phyloP scores from a whole-genome alignment of 2,113 vertebrate genomes.

The Takifugu bimaculatus region DNA sequence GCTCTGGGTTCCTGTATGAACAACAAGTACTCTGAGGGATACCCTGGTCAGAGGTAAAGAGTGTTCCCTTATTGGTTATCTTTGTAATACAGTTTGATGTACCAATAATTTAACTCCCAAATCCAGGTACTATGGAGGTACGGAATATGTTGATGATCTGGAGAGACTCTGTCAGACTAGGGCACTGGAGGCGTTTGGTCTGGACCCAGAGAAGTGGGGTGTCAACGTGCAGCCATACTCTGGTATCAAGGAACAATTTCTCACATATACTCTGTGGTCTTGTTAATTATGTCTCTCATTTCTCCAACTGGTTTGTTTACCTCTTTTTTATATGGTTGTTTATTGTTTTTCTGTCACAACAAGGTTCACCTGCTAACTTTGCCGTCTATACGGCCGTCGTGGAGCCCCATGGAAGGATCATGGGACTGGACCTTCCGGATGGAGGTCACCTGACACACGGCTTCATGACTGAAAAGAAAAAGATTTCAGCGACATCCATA shows the following conservation, averaged over 20 bases:
- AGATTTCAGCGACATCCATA: slow-evolving; percentile 93
- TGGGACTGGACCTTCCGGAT: slow-evolving; percentile 95
- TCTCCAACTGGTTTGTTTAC: not conserved
- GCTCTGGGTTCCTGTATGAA: slow-evolving; percentile 97
- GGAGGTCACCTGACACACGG: slow-evolving; percentile 96
- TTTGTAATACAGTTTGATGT: not conserved
- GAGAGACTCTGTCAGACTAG: slow-evolving; percentile 93
- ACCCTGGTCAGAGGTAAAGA: slow-evolving; percentile 90
- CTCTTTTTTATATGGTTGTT: not conserved
- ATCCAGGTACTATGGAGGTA: slow-evolving; percentile 90
- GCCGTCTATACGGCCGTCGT: slow-evolving; percentile 91
- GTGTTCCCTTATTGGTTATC: not conserved
- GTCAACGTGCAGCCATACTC: slow-evolving; percentile 98
- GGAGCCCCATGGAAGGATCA: slow-evolving; percentile 94
- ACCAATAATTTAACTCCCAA: not conserved
- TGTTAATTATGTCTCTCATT: no score
- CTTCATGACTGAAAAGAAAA: slow-evolving; percentile 98
- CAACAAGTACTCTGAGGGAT: slow-evolving; percentile 98
- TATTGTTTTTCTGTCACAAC: not conserved
- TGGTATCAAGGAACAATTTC: slow-evolving; percentile 71
- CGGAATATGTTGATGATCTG: slow-evolving; percentile 88
- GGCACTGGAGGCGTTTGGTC: slow-evolving; percentile 81
- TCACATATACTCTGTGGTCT: not conserved
- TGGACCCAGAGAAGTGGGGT: slow-evolving; percentile 88
- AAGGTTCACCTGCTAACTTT: slow-evolving; percentile 94